Base-by-base conservation (phyloP, 2,113 vertebrate species). In the Pyrgilauda ruficollis region DNA sequence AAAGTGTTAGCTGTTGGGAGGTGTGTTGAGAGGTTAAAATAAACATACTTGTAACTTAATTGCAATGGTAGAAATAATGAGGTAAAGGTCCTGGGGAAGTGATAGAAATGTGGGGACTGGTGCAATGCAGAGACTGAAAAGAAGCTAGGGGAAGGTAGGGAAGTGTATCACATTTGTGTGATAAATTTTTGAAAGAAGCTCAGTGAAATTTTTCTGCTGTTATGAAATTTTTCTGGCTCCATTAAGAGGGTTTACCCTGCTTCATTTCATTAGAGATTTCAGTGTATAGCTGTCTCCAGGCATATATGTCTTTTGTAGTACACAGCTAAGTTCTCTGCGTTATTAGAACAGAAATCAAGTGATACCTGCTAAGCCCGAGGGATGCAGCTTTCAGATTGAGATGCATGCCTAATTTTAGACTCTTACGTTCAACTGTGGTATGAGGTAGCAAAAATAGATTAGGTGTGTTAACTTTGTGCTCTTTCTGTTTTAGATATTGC, bases 381-480 rank as follows among this genome's bases (percentile, higher is more conserved):
- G n/a, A 88, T 72, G 76, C 1, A 3, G 22, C 73, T 84, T 93
- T 86, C 61, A 56, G 41, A 63, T 5, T 74, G 68, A 61, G 28
- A 31, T 61, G 56, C 47, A 14, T 88, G 31, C 37, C 75, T 92
- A 53, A 88, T 80, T 90, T 96, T 95, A 91, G 72, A 63, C 50
- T 87, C 30, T 41, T 70, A 23, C 0, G 0, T 63, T 85, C 50
- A 52, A 31, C 75, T n/a, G 24, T 90, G 52, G 33, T 73, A 44
- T 90, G 64, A 87, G 66, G n/a, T 77, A 93, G 73, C 47, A 93
- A 89, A 90, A 94, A 77, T 77, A 94, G 14, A 47, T 89, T 63
- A 63, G 52, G 27, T 78, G 21, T 49, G 24, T 81, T 62, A 77
- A 23, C 16, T 84, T 90, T 47, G 43, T 53, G 11, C 7, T 82